Evolutionary conservation across 2,888 invertebrate genomes (phyloP), one percentile per base, ranked within the genome.

Genomic region (Rhagonycha fulva): DNA sequence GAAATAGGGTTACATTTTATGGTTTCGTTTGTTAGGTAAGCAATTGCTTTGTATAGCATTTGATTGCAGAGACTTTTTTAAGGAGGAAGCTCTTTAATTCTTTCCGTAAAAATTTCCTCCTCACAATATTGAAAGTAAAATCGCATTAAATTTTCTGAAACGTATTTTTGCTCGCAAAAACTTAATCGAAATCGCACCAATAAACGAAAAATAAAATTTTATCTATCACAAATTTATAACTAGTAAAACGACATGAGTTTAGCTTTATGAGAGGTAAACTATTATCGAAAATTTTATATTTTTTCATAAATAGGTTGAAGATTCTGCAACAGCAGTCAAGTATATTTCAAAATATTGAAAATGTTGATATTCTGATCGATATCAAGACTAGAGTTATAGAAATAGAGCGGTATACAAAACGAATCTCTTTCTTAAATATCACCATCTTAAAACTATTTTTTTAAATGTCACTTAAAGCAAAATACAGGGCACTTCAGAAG

Each of bases 1-100:
- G 73, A 76, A 76, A 73, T 76, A 68, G 73, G 76, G 62, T 73
- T 73, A 71, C 71, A 73, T 76, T 76, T 76, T 76, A 73, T 76
- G 69, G 76, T 73, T 66, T 70, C 68, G 73, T 73, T 67, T 73
- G 70, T 73, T 76, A 72, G 73, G 68, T 72, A 76, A 76, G 70
- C 73, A 73, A 74, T 76, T 76, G 76, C 73, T 68, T 76, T 47
- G 70, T 73, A 71, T 19, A 23, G 12, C 24, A 66, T 73, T 76
- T 76, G 72, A 76, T 76, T 76, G 76, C 47, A 5, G 2, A n/a
- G n/a, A 47, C 12, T 47, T 47, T 47, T 32, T 47, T 47, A n/a
- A 47, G 5, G 47, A n/a, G 7, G n/a, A n/a, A 47, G 9, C n/a
- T n/a, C n/a, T 47, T 47, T 47, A 9, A 47, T n/a, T n/a, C n/a